These are phyloP conservation scores for Ptilorrhoa leucosticta DNA, from an alignment of 2,113 vertebrate species.

Conservation along the genomic window DNA sequence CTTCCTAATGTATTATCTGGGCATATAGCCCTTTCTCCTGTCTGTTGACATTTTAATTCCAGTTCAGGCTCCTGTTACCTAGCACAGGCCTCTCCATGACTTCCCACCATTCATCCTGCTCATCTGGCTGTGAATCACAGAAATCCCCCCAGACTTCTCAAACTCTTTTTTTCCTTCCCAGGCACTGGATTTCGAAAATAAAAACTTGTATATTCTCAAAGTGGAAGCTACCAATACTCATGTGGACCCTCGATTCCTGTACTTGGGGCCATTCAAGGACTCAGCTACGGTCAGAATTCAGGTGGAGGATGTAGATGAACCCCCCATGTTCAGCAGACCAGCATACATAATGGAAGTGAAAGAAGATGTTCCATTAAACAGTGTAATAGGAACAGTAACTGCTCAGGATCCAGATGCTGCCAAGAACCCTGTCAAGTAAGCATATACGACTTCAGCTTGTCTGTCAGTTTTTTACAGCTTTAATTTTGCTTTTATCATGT, in stretches of 20 bases:
- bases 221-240: constrained; percentile 89
- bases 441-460: not conserved
- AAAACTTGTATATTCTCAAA: constrained; percentile 83
- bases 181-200: constrained; percentile 90
- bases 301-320: constrained; percentile 93
- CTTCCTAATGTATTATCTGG: not conserved
- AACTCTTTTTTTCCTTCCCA: constrained; percentile 12
- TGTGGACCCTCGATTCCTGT: constrained; percentile 83
- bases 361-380: constrained; percentile 82
- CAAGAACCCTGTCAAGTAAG: constrained; percentile 89
- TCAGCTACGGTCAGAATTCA: constrained; percentile 83
- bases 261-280: constrained; percentile 87
- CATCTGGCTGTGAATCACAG: not conserved
- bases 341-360: constrained; percentile 88
- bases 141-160: not conserved
- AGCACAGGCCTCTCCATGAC: not conserved
- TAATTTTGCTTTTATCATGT: not conserved
- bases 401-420: constrained; percentile 87
- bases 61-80: not conserved
- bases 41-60: not conserved
- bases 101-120: not conserved
- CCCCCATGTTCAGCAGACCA: constrained; percentile 84
- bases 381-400: constrained; percentile 80
- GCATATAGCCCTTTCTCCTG: not conserved
- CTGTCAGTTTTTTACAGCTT: not conserved